These are phyloP conservation scores for Hipparchia sbordonii DNA, from an alignment of 2,888 invertebrate genomes.

Conservation along the genomic window DNA sequence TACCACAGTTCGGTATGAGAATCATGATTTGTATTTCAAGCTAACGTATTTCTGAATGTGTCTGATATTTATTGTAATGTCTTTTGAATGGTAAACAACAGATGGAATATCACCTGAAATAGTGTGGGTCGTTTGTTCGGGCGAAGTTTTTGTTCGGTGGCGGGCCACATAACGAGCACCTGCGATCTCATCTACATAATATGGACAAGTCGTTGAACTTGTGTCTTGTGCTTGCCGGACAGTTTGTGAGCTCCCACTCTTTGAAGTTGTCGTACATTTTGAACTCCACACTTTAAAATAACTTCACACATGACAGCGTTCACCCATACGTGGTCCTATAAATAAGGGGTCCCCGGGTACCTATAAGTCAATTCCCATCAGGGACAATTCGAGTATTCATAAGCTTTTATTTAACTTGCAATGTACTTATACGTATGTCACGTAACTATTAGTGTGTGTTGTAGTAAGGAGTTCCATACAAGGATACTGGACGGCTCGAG, in stretches of 20 bases:
- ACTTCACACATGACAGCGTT: background rate
- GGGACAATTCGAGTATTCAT: too few relatives aligned
- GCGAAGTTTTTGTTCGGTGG: constrained; percentile 74
- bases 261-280: constrained; percentile 35
- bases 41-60: constrained; percentile 6
- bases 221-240: constrained; percentile 56
- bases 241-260: constrained; percentile 47
- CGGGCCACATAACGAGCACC: constrained; percentile 75
- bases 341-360: too few relatives aligned
- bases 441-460: too few relatives aligned
- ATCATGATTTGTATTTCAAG: constrained; percentile 12
- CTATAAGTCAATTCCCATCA: too few relatives aligned
- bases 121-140: constrained; percentile 73
- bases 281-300: constrained; percentile 20
- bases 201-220: constrained; percentile 76
- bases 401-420: too few relatives aligned
- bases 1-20: too few relatives aligned
- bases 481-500: too few relatives aligned
- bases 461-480: too few relatives aligned
- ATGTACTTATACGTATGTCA: too few relatives aligned
- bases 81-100: constrained; percentile 44
- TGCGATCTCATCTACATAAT: constrained; percentile 80
- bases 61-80: constrained; percentile 27
- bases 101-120: constrained; percentile 61
- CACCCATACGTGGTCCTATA: too few relatives aligned